These are phyloP conservation scores for Anthopleura xanthogrammica DNA, from an alignment of 92 coral and sea anemone species.

Conservation along the genomic window DNA sequence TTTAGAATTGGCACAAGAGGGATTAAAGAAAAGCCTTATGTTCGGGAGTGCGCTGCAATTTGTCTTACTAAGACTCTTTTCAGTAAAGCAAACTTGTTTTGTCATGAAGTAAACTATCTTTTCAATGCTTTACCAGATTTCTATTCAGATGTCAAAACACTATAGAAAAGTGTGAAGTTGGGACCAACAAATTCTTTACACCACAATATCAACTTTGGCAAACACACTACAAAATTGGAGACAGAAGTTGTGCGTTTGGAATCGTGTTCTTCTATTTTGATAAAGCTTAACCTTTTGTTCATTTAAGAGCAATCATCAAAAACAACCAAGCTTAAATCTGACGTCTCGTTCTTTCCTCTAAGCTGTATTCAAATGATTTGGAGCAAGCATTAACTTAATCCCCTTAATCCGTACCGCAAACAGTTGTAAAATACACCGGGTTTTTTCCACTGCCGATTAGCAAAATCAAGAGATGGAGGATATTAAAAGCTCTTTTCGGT, in stretches of 20 bases:
- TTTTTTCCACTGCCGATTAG: slow-evolving; percentile 9
- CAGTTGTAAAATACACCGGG: slow-evolving; percentile 17
- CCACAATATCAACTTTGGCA: neutral
- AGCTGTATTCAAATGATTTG: slow-evolving; percentile 36
- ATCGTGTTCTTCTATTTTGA: slow-evolving; percentile 14
- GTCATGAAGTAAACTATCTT: neutral
- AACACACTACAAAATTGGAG: neutral
- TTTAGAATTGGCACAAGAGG: neutral
- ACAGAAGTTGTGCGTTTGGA: neutral
- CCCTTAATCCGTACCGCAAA: slow-evolving; percentile 44
- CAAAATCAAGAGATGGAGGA: neutral
- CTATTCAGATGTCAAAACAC: neutral
- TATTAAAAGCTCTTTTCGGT: slow-evolving; percentile 15
- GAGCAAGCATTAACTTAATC: slow-evolving; percentile 36
- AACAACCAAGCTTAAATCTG: slow-evolving; percentile 26
- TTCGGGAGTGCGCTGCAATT: neutral
- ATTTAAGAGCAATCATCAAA: slow-evolving; percentile 27
- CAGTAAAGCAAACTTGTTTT: neutral
- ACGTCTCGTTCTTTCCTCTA: slow-evolving; percentile 23
- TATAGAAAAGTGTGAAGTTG: neutral
- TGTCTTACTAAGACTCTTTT: neutral
- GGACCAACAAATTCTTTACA: neutral
- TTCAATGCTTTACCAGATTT: neutral
- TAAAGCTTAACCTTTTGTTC: slow-evolving; percentile 27
- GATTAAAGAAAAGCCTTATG: slow-evolving; percentile 1